Percentiles rank a stretch among this genome's conserved stretches.
Conservation (phyloP, 2,113 vertebrate genomes). For the Tympanuchus pallidicinctus region DNA sequence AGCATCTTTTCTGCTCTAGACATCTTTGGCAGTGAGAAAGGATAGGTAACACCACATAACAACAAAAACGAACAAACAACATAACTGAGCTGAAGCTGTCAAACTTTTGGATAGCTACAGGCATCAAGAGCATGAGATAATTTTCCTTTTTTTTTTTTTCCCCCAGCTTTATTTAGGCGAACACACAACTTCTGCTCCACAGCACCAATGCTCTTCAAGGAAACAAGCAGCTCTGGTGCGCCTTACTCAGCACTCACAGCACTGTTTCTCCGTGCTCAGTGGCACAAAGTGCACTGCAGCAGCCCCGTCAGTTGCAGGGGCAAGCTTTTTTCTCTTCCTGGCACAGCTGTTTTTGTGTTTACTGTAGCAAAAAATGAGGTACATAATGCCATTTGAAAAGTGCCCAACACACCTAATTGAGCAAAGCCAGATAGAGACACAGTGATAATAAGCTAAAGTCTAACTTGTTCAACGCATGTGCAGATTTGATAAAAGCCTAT, state of each 20-base stretch:
- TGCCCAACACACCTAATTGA: not conserved
- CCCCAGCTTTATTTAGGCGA: not conserved
- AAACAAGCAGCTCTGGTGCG: not conserved
- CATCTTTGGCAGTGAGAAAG: not conserved
- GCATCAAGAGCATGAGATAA: not conserved
- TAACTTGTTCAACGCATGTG: not conserved
- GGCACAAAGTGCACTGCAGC: not conserved
- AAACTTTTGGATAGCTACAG: not conserved
- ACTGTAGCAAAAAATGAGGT: not conserved
- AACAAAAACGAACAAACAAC: not conserved
- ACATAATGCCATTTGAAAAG: not conserved
- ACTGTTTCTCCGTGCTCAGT: not conserved
- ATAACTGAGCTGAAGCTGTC: not conserved
- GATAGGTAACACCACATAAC: not conserved
- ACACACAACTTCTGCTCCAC: not conserved
- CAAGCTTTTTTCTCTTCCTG: not conserved
- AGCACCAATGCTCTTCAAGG: not conserved
- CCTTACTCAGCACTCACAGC: not conserved
- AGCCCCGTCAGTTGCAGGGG: not conserved
- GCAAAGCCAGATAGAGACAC: not conserved
- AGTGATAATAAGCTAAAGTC: not conserved
- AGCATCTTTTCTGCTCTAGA: not conserved
- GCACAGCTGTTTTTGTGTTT: not conserved
- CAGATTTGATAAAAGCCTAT: conserved; percentile 16
- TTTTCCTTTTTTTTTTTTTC: not conserved